These are phyloP conservation scores for Drosophila recens DNA, from an alignment of 2,888 invertebrate genomes.

Conservation along the genomic window DNA sequence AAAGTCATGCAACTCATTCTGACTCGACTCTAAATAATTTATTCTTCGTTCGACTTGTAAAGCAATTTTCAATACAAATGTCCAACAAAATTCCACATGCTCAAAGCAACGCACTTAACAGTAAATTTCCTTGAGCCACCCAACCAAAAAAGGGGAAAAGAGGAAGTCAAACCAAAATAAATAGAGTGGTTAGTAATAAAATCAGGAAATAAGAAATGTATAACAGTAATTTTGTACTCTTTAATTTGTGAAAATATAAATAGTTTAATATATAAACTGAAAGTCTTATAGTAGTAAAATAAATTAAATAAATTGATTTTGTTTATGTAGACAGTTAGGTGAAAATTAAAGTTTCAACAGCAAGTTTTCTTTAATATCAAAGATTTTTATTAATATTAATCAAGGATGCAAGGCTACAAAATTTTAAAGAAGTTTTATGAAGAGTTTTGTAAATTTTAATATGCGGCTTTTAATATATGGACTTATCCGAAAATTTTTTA, in stretches of 20 bases:
- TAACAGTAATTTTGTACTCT: background rate
- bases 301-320: too few relatives aligned
- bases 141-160: background rate
- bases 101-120: slow-evolving; percentile 26
- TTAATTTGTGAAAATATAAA: background rate
- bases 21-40: slow-evolving; percentile 37
- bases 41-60: slow-evolving; percentile 28
- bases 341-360: too few relatives aligned
- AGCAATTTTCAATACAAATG: slow-evolving; percentile 14
- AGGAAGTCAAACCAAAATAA: background rate
- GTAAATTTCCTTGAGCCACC: background rate
- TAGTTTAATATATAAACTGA: too few relatives aligned
- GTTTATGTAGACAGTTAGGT: too few relatives aligned
- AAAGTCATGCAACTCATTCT: slow-evolving; percentile 43
- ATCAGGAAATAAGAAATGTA: background rate
- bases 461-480: too few relatives aligned
- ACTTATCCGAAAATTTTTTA: too few relatives aligned
- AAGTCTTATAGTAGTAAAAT: too few relatives aligned
- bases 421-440: too few relatives aligned
- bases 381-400: too few relatives aligned
- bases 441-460: too few relatives aligned
- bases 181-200: background rate
- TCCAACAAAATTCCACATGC: slow-evolving; percentile 22
- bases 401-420: too few relatives aligned
- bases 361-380: too few relatives aligned